Evolutionary conservation across 1,140 invertebrate genomes (phyloP).

Genomic region (Caenorhabditis tropicalis): DNA sequence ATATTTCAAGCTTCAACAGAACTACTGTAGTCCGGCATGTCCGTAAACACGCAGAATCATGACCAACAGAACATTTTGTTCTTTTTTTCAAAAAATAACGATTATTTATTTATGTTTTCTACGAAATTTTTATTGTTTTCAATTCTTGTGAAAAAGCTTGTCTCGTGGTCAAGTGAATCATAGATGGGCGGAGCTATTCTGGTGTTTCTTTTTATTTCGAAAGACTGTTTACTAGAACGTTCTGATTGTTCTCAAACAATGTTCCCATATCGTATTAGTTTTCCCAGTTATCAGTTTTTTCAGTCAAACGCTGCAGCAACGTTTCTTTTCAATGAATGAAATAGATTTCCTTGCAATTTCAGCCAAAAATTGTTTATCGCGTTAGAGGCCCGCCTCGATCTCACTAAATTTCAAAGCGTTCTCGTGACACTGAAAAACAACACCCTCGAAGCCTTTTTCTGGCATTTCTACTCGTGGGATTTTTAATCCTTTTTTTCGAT

Average conservation of each 20-base stretch:
- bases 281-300: too few relatives aligned
- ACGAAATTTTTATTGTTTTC: background rate
- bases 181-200: background rate
- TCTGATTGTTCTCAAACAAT: background rate
- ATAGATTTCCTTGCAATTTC: background rate
- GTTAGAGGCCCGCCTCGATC: background rate
- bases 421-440: slow-evolving; percentile 29
- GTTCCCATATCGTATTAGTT: background rate
- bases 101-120: background rate
- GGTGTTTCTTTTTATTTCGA: background rate
- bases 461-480: background rate
- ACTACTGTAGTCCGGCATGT: too few relatives aligned
- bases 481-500: background rate
- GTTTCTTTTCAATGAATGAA: background rate
- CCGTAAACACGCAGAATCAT: too few relatives aligned
- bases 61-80: too few relatives aligned
- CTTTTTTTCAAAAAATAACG: too few relatives aligned
- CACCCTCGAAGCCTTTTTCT: background rate
- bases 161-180: background rate
- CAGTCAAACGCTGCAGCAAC: background rate
- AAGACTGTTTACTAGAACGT: background rate
- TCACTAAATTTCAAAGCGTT: background rate
- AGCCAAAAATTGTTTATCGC: background rate
- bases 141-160: background rate
- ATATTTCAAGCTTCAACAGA: too few relatives aligned